phyloP scores from a whole-genome alignment of 2,888 invertebrate species.

The Thalpophila matura region DNA sequence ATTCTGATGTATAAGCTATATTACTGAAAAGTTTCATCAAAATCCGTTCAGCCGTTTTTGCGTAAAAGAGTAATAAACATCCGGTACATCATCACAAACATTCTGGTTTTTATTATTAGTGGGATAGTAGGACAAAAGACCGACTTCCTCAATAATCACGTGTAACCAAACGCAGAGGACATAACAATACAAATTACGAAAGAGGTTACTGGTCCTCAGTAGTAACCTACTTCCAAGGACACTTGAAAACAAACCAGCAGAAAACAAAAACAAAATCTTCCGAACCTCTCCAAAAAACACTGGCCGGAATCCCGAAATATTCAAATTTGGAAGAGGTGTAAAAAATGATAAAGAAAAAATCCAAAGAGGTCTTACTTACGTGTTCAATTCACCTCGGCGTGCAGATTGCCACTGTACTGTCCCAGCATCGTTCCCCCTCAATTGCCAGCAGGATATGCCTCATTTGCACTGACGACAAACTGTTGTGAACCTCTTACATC shows the following conservation, averaged over 20 bases:
- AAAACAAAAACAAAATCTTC: not conserved
- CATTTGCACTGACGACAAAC: conserved; percentile 80
- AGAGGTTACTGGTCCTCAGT: conserved; percentile 45
- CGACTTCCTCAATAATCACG: conserved; percentile 14
- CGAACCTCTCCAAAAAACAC: not conserved
- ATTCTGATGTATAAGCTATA: no score
- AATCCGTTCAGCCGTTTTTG: no score
- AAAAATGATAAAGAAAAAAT: conserved; percentile 5
- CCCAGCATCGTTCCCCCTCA: conserved; percentile 70
- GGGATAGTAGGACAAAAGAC: conserved; percentile 38
- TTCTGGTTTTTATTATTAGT: no score
- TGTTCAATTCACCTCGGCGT: conserved; percentile 55
- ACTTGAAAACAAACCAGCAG: not conserved
- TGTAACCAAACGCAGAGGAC: conserved; percentile 25
- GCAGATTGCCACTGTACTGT: conserved; percentile 67
- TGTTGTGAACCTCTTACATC: conserved; percentile 76
- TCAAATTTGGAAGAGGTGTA: conserved; percentile 18
- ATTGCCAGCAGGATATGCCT: conserved; percentile 85
- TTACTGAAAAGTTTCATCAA: no score
- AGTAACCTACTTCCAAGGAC: conserved; percentile 31
- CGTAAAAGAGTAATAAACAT: no score
- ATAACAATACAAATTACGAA: conserved; percentile 33
- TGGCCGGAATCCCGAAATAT: not conserved
- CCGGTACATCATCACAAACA: no score
- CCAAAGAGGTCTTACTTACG: conserved; percentile 46